Base-by-base conservation (phyloP, 2,888 invertebrate species). In the Leptothorax acervorum region DNA sequence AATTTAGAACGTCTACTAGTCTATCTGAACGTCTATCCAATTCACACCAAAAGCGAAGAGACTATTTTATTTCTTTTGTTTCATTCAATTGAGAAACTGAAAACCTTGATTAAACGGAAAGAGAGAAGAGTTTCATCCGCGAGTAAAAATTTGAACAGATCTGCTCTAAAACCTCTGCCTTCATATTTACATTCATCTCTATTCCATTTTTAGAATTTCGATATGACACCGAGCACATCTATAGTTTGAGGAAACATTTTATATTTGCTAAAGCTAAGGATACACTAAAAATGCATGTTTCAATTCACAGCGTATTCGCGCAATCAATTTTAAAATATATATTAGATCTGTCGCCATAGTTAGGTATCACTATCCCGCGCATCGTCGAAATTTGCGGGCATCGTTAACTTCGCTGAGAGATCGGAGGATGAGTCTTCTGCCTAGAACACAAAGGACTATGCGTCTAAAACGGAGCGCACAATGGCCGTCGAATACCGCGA, bases 401-500 rank as follows among this genome's bases (percentile, higher is more conserved):
- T 53, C 15, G 42, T 8, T 15, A 55, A 78, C 68, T 70, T 57
- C 8, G 28, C 23, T 3, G 48, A 48, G 48, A 57, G 28, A 12
- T 23, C 5, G 28, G 48, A 63, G 57, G 2, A 12, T 71, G 57
- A 71, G 35, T 55, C 71, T 71, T 35, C 71, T 57, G 23, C 28
- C 28, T 70, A 45, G 28, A 57, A 48, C 31, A 23, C 55, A 35
- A 70, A 55, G 15, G 57, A 23, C 55, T 60, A 39, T 11, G 39
- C 76, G 53, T 79, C 78, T 79, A 60, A 57, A 78, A 65, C 55
- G 55, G 42, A n/a, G 51, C 28, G 23, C 35, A 71, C 83, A 79
- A 57, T 53, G 48, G 75, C 18, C 53, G 84, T 62, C 75, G 86
- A 86, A 86, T 88, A 76, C 62, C 60, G 23, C 42, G 66, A 81